Evolutionary conservation across 2,797 vertebrate genomes (phyloP).

Genomic region (Tokudaia muenninki): DNA sequence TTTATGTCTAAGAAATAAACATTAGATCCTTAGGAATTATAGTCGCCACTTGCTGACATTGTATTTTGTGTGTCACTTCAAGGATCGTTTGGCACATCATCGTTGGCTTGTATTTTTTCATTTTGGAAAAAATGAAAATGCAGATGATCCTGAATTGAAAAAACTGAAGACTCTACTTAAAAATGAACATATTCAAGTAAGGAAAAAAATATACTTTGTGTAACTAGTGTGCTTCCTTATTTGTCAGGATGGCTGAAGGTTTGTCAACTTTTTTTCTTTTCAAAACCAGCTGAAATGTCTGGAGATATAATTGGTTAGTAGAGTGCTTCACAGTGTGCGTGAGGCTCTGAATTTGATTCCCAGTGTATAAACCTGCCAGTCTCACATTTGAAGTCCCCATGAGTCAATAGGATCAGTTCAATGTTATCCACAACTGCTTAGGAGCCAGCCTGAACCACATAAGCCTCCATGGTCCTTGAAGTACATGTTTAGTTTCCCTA

Average conservation of each 20-base stretch:
- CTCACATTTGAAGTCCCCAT: neutral
- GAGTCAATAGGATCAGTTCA: neutral
- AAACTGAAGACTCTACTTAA: constrained; percentile 93
- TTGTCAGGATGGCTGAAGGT: neutral
- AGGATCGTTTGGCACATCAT: constrained; percentile 94
- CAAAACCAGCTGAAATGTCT: neutral
- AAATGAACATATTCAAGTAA: constrained; percentile 95
- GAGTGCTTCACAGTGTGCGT: neutral
- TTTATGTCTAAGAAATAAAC: constrained; percentile 26
- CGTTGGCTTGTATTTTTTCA: constrained; percentile 97
- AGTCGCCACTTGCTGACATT: constrained; percentile 17
- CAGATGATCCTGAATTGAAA: constrained; percentile 93
- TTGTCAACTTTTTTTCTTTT: neutral
- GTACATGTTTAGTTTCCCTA: neutral
- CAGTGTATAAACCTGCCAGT: neutral
- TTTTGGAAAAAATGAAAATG: constrained; percentile 90
- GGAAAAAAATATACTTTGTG: constrained; percentile 58
- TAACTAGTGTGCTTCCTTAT: constrained; percentile 4
- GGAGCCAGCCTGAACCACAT: neutral
- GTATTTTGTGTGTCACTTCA: constrained; percentile 47
- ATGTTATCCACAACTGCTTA: neutral
- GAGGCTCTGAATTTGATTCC: neutral
- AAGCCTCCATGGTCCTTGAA: neutral
- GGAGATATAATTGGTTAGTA: neutral
- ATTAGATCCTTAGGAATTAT: neutral